These are phyloP conservation scores for Dryomyza anilis DNA, from an alignment of 2,888 invertebrate genomes.

Conservation along the genomic window DNA sequence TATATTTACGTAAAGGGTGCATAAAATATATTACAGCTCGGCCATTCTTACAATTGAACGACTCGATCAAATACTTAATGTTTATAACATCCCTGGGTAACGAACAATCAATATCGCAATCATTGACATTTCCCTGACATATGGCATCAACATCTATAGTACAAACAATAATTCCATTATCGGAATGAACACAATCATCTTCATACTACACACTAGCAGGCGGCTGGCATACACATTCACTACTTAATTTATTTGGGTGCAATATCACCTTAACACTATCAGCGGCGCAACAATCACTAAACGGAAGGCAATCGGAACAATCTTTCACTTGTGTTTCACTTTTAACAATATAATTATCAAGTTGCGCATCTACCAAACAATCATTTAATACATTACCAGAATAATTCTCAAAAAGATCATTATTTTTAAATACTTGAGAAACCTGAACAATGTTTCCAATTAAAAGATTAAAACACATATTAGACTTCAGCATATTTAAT, in stretches of 20 bases:
- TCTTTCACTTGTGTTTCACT: not conserved
- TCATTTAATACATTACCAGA: not conserved
- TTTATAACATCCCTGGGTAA: not conserved
- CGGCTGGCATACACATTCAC: not conserved
- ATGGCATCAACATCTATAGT: constrained; percentile 1
- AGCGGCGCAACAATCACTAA: not conserved
- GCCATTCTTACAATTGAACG: too few relatives aligned
- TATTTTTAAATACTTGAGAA: not conserved
- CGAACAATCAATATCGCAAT: constrained; percentile 6
- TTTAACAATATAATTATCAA: not conserved
- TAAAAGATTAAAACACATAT: not conserved
- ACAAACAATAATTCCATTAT: constrained; percentile 3
- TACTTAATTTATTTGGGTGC: not conserved
- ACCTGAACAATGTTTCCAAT: constrained; percentile 1
- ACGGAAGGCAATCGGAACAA: not conserved
- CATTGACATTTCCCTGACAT: not conserved
- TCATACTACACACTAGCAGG: not conserved
- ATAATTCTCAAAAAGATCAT: not conserved
- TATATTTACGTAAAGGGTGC: too few relatives aligned
- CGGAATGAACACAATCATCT: constrained; percentile 1
- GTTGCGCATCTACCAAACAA: not conserved
- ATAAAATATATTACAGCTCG: too few relatives aligned
- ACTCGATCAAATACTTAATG: too few relatives aligned
- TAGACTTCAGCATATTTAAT: not conserved
- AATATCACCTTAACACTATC: not conserved